A percentile compares a stretch with the other conserved stretches of the same genome.
Evolutionary conservation across 92 coral and sea anemone genomes (phyloP).

Genomic region (Pocillopora grandis): DNA sequence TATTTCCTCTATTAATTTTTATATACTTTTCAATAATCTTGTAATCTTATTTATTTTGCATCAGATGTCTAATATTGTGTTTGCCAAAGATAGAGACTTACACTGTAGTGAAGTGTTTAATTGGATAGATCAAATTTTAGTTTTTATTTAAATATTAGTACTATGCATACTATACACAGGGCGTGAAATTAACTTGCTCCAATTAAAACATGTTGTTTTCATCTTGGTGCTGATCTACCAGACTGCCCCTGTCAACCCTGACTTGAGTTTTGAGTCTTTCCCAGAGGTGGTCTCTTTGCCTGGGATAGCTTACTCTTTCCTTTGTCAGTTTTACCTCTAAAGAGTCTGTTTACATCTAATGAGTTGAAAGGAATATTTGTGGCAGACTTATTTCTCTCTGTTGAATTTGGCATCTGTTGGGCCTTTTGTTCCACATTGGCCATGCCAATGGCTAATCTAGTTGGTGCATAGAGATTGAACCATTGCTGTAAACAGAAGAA

Average conservation of each 20-base stretch:
- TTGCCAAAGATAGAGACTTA: no score
- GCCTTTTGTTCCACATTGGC: constrained; percentile 33
- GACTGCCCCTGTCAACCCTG: constrained; percentile 42
- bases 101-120: no score
- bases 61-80: no score
- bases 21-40: no score
- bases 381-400: constrained; percentile 38
- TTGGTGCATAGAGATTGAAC: constrained; percentile 96
- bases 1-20: no score
- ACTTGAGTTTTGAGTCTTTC: constrained; percentile 35
- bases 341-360: constrained; percentile 82
- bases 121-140: no score
- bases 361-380: constrained; percentile 59
- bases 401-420: constrained; percentile 20
- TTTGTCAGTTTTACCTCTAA: constrained; percentile 85
- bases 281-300: constrained; percentile 62
- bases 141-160: no score
- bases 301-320: constrained; percentile 67
- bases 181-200: no score
- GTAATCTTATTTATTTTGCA: no score
- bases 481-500: constrained; percentile 72
- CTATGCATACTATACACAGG: no score
- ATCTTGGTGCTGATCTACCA: constrained; percentile 47
- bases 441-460: constrained; percentile 78
- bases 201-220: not conserved